A percentile compares a stretch with the other conserved stretches of the same genome.
phyloP scores from a whole-genome alignment of 2,888 invertebrate species.

The Philereme transversata region DNA sequence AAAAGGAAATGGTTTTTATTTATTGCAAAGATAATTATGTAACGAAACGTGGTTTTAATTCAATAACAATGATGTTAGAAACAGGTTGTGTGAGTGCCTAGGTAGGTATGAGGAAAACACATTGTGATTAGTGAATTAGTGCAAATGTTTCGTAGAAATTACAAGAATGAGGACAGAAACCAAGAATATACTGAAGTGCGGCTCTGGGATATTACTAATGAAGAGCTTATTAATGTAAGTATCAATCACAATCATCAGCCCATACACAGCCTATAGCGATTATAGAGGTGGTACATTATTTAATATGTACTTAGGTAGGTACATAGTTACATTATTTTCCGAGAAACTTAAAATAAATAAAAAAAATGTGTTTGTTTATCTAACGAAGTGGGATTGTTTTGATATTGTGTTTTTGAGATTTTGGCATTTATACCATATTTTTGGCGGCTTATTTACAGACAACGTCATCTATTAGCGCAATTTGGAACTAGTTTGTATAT shows the following conservation, averaged over 20 bases:
- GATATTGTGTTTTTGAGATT: no score
- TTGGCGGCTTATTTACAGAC: no score
- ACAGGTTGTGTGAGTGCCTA: not conserved
- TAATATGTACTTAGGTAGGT: not conserved
- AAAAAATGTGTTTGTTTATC: no score
- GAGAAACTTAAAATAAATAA: no score
- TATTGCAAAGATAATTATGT: no score
- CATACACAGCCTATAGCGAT: no score
- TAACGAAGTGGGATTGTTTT: no score
- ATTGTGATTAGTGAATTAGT: constrained; percentile 41
- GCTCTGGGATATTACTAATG: constrained; percentile 53
- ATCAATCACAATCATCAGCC: not conserved
- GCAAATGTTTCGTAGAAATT: constrained; percentile 67
- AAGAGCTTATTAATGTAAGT: constrained; percentile 45
- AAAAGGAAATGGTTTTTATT: no score
- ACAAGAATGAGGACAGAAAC: constrained; percentile 51
- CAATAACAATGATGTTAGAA: not conserved
- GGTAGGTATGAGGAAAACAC: constrained; percentile 27
- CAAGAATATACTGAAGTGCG: constrained; percentile 59
- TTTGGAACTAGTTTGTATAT: no score
- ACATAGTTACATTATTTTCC: not conserved
- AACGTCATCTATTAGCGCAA: no score
- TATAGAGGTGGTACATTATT: not conserved
- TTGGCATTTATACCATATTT: no score
- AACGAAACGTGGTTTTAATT: no score